A percentile compares a stretch with the other conserved stretches of the same genome.
These are phyloP conservation scores for Pegoplata infirma DNA, from an alignment of 2,888 invertebrate genomes.

Conservation along the genomic window DNA sequence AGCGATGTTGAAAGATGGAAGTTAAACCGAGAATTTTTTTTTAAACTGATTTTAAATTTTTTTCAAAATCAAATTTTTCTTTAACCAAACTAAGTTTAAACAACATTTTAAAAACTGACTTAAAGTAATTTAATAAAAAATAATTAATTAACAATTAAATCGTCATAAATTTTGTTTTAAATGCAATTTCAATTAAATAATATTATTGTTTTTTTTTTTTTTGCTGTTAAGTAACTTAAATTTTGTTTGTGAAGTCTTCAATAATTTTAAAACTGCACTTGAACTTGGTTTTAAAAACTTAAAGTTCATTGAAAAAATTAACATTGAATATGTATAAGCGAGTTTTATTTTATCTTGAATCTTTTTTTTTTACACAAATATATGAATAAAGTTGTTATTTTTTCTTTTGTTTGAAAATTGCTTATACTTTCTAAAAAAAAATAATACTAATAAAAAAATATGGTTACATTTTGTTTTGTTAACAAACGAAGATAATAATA, in stretches of 20 bases:
- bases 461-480: constrained; percentile 24
- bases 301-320: constrained; percentile 36
- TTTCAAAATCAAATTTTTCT: too few relatives aligned
- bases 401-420: constrained; percentile 22
- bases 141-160: not conserved
- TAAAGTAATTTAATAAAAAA: too few relatives aligned
- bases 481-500: constrained; percentile 23
- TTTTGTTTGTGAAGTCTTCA: not conserved
- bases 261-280: constrained; percentile 37
- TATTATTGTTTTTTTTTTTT: too few relatives aligned
- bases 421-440: constrained; percentile 54
- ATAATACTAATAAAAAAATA: constrained; percentile 11
- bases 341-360: constrained; percentile 5
- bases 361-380: not conserved
- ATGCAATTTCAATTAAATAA: not conserved
- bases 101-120: too few relatives aligned
- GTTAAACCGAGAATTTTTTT: too few relatives aligned
- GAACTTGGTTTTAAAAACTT: constrained; percentile 33
- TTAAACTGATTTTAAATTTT: too few relatives aligned
- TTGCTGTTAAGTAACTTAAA: not conserved
- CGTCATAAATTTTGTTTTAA: not conserved
- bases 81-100: too few relatives aligned
- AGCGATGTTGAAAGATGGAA: too few relatives aligned
- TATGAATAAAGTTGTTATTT: not conserved
- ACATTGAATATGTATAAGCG: constrained; percentile 30